A percentile compares a stretch with the other conserved stretches of the same genome.
These are phyloP conservation scores for Drosophila tropicalis DNA, from an alignment of 1,140 invertebrate genomes.

Conservation along the genomic window DNA sequence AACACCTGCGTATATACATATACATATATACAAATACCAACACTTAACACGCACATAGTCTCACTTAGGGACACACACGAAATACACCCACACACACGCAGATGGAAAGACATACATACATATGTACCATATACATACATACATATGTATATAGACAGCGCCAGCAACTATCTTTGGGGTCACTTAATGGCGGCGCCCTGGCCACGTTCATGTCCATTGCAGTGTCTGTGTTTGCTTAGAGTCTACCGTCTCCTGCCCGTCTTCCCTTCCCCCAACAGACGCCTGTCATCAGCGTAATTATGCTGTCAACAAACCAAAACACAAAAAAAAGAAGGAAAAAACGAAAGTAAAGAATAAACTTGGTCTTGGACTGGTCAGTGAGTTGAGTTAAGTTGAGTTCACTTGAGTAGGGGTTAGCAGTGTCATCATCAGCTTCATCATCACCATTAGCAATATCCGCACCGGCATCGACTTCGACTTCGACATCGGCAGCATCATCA, in stretches of 20 bases:
- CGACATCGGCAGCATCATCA: slow-evolving; percentile 49
- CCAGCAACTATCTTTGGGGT: slow-evolving; percentile 39
- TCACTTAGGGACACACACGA: neutral
- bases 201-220: slow-evolving; percentile 41
- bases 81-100: too few species aligned
- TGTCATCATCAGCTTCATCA: neutral
- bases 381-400: slow-evolving; percentile 14
- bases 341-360: slow-evolving; percentile 30
- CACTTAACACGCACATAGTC: slow-evolving; percentile 3
- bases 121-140: neutral
- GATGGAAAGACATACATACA: neutral
- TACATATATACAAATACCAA: slow-evolving; percentile 14
- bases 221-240: slow-evolving; percentile 55
- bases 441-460: neutral
- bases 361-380: slow-evolving; percentile 33
- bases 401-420: neutral
- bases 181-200: slow-evolving; percentile 43
- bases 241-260: slow-evolving; percentile 12
- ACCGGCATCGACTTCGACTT: too few species aligned
- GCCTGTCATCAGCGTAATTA: slow-evolving; percentile 73
- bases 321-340: slow-evolving; percentile 11
- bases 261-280: slow-evolving; percentile 15
- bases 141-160: neutral
- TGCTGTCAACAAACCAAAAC: slow-evolving; percentile 69
- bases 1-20: slow-evolving; percentile 53